phyloP scores from a whole-genome alignment of 2,888 invertebrate genomes.

The Agrochola litura region DNA sequence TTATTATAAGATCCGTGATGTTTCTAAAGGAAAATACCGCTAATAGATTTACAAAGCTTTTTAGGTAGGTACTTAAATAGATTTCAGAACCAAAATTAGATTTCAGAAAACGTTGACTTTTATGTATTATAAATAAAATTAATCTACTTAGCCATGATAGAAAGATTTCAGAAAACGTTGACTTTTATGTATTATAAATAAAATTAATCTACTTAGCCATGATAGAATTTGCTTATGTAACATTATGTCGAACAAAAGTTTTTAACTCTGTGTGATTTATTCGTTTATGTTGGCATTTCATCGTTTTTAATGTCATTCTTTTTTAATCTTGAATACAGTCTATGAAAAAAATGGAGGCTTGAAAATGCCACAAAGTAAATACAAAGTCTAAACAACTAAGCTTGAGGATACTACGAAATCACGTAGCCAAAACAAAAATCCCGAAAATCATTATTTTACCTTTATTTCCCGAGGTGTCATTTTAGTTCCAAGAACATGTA shows the following conservation, averaged over 20 bases:
- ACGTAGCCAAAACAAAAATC: not conserved
- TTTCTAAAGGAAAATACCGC: constrained; percentile 13
- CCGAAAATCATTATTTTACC: not conserved
- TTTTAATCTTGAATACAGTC: not conserved
- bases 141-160: not conserved
- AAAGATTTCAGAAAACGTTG: no score
- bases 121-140: constrained; percentile 6
- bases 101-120: constrained; percentile 22
- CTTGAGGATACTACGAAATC: not conserved
- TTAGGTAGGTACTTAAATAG: constrained; percentile 9
- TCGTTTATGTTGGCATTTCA: not conserved
- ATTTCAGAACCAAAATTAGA: constrained; percentile 19
- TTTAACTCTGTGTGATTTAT: not conserved
- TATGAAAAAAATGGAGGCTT: not conserved
- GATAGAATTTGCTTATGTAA: constrained; percentile 8
- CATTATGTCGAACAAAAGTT: not conserved
- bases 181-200: constrained; percentile 18
- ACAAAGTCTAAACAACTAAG: not conserved
- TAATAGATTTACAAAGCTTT: constrained; percentile 17
- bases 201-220: constrained; percentile 1
- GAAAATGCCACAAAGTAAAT: not conserved
- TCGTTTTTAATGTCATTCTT: not conserved
- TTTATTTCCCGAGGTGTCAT: constrained; percentile 16
- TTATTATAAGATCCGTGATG: not conserved
- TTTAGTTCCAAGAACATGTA: constrained; percentile 21